Base-by-base conservation (phyloP, 2,888 invertebrate genomes). In the Synergus itoensis region DNA sequence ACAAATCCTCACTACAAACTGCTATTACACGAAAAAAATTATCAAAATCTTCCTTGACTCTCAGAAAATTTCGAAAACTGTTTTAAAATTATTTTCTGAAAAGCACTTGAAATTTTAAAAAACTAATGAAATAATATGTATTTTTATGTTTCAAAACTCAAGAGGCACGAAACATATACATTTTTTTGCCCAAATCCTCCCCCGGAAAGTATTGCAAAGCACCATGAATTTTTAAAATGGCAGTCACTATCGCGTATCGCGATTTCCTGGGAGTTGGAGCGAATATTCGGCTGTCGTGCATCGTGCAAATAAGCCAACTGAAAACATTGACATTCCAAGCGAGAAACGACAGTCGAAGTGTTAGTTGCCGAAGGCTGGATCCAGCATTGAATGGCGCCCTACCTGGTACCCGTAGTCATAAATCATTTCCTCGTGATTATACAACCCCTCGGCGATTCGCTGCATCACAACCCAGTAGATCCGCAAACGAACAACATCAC, bases 361-460 rank as follows among this genome's bases (percentile, higher is more conserved):
- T 12, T 36, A 16, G 53, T 63, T 65, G 48, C 63, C 48, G 41
- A 79, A 77, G 28, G 79, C 63, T 48, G 78, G 36, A 53, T 73
- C 53, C 73, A 73, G 73, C 79, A 80, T 84, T 87, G 87, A 90
- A 90, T 89, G 87, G 85, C 88, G 88, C 90, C 89, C 89, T 91
- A 90, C 91, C 89, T 91, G 91, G 88, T 86, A 88, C 89, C 89
- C 85, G 83, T 85, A 87, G 73, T 90, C 90, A 92, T 92, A 91
- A 92, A 92, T 92, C 92, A 92, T 91, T 88, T 91, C 90, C 89
- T 89, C 90, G 85, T 86, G 86, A n/a, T n/a, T 28, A 88, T 86
- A 80, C 86, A 82, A 87, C 88, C 91, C 90, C 89, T 88, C 88
- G 88, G 84, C 84, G 83, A 88, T 87, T 86, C 82, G 86, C 87